Evolutionary conservation across 2,113 vertebrate species (phyloP), one percentile per base, ranked within the genome.

Genomic region (Megaceryle torquata): DNA sequence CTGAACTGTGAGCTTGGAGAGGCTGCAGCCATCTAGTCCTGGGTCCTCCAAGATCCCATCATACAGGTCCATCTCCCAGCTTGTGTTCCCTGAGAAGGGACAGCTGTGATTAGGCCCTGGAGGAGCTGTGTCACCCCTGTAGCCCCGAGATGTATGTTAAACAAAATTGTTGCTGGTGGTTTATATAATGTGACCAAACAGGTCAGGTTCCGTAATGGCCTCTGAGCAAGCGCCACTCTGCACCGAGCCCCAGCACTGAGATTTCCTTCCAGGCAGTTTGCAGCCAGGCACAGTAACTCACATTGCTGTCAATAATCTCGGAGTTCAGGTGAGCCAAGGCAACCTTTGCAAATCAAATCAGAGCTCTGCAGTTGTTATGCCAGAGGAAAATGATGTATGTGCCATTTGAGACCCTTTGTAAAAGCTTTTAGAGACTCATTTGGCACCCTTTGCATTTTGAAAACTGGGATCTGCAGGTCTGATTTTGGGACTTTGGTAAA

Each of bases 41-140:
- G 19, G 15, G 25, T 68, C 13, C 35, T 80, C 61, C n/a, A 31
- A 50, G 69, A 39, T 50, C 46, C 24, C 5, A 2, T 50, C 28
- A 20, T 15, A 35, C 0, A 0, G n/a, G 14, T 61, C 31, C 31
- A 65, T 46, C 9, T 82, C 57, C 65, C 43, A 51, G 6, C 17
- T 78, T 50, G 21, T 2, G 1, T 50, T 54, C 33, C 48, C 29
- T 81, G 60, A 39, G 7, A 46, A 39, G 25, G 28, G 8, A 77
- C 5, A 22, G 29, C 29, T 81, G 28, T 33, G 29, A 39, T 17
- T 1, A 0, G 64, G 29, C 57, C 25, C 24, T 67, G 46, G 67
- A 56, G 41, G 41, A 64, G 21, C 11, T 1, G 2, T 0, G 0
- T 48, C 37, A 37, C 11, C 10, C 15, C 15, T 2, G 2, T 33